phyloP scores from a whole-genome alignment of 1,140 invertebrate species.

The Drosophila nikananu region DNA sequence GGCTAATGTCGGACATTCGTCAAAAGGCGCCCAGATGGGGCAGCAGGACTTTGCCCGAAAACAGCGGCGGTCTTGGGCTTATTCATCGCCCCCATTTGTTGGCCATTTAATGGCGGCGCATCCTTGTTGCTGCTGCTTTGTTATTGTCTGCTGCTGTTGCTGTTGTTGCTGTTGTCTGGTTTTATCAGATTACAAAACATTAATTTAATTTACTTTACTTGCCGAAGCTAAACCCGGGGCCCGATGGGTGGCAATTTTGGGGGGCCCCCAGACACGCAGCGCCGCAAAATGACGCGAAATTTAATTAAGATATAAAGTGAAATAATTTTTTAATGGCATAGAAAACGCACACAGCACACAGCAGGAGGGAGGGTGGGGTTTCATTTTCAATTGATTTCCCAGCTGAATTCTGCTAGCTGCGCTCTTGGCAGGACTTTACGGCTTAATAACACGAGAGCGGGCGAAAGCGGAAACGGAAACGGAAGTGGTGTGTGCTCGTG shows the following conservation, averaged over 20 bases:
- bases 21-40: neutral
- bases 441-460: constrained; percentile 64
- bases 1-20: constrained; percentile 43
- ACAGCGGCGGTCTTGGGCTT: constrained; percentile 3
- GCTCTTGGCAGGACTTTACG: constrained; percentile 28
- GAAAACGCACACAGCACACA: constrained; percentile 34
- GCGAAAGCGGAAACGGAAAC: constrained; percentile 39
- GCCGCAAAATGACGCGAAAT: constrained; percentile 72
- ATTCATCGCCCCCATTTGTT: constrained; percentile 52
- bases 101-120: constrained; percentile 45
- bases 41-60: neutral
- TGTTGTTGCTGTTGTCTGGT: constrained; percentile 31
- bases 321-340: constrained; percentile 80
- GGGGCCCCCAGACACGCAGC: constrained; percentile 42
- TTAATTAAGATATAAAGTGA: constrained; percentile 80
- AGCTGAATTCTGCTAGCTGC: constrained; percentile 48
- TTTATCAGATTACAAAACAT: constrained; percentile 80
- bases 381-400: constrained; percentile 77
- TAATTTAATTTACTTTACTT: constrained; percentile 76
- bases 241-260: constrained; percentile 19
- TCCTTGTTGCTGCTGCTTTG: constrained; percentile 22
- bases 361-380: neutral
- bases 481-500: constrained; percentile 58
- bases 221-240: constrained; percentile 10
- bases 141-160: constrained; percentile 29